Evolutionary conservation across 2,888 invertebrate genomes (phyloP).

Genomic region (Heterodera filipjevi): DNA sequence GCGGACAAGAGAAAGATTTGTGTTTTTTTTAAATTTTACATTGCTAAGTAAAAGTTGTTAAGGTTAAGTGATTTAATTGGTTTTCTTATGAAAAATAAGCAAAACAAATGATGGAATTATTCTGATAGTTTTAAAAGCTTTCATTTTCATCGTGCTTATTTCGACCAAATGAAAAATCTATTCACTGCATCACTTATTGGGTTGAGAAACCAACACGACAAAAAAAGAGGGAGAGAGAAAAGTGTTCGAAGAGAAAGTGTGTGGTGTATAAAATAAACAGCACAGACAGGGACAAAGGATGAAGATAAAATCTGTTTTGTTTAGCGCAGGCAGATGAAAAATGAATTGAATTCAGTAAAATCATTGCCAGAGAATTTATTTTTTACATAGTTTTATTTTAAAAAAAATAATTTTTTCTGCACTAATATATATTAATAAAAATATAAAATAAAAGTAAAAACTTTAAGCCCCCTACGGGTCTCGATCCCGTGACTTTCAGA

Average conservation of each 20-base stretch:
- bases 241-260: not conserved
- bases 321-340: not conserved
- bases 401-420: not conserved
- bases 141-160: not conserved
- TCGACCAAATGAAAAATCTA: not conserved
- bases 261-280: not conserved
- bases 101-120: no score
- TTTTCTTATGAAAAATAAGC: no score
- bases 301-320: not conserved
- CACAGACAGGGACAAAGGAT: not conserved
- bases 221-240: not conserved
- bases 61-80: not conserved
- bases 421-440: not conserved
- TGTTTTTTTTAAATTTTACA: not conserved
- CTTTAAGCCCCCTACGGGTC: constrained; percentile 28
- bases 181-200: not conserved
- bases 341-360: no score
- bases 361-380: no score
- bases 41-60: not conserved
- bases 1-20: not conserved
- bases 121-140: no score
- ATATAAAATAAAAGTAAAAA: not conserved
- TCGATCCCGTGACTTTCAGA: constrained; percentile 32
- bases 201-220: not conserved
- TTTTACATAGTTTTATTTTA: no score